Base-by-base conservation (phyloP, 2,888 invertebrate genomes). In the Hipparchia sbordonii region DNA sequence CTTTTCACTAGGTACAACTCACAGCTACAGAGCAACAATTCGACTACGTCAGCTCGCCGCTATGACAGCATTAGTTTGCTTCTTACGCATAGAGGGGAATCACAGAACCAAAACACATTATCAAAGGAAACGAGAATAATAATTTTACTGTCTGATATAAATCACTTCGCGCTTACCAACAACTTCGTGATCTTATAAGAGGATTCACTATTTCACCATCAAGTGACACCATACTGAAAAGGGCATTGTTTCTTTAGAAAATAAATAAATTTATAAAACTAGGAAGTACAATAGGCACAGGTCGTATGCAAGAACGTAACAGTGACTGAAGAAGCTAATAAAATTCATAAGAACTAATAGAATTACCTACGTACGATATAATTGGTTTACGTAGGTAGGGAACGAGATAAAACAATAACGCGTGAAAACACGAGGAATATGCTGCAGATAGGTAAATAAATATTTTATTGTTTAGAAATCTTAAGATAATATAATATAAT, bases 361-460 rank as follows among this genome's bases (percentile, higher is more conserved):
- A 84, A 90, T 91, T 90, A 90, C 78, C 80, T 81, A 79, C 69
- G 69, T 81, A 79, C 70, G 67, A 67, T 67, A 61, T 76, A 77
- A 77, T 77, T 77, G 76, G 76, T 76, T 77, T 77, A 76, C 68
- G 74, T 72, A 68, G 72, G 73, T 60, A 70, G 57, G 57, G 67
- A 68, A 72, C 48, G 57, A 73, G 61, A 71, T 73, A 74, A 76
- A 71, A 56, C 65, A 70, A 74, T 71, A 76, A 74, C 70, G 63
- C 60, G 67, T 61, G 62, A 66, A 74, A 51, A 51, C 12, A 57
- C 59, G 12, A 48, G 8, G 7, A 67, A 57, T 57, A 39, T 60
- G 23, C 23, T 67, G 48, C 59, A 73, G 48, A 39, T 56, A n/a
- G 23, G 6, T 65, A 65, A 56, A 56, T 56, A 56, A 13, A 56